phyloP scores from a whole-genome alignment of 2,888 invertebrate genomes.

The Spilosoma lubricipeda region DNA sequence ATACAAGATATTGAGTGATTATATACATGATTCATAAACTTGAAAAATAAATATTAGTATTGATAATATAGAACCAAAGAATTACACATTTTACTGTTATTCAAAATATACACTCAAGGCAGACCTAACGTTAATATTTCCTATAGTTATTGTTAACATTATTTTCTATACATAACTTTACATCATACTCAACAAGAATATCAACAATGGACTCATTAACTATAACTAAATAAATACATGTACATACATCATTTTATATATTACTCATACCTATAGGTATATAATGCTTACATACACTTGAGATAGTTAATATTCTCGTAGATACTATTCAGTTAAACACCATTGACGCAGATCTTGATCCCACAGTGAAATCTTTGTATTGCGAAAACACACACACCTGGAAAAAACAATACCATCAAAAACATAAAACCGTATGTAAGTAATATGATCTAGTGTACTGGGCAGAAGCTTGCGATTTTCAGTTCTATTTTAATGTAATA shows the following conservation, averaged over 20 bases:
- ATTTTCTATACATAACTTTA: constrained; percentile 72
- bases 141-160: constrained; percentile 56
- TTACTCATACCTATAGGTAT: constrained; percentile 47
- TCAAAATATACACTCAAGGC: constrained; percentile 51
- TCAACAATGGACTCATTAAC: constrained; percentile 84
- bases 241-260: constrained; percentile 51
- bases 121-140: constrained; percentile 51
- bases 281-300: constrained; percentile 49
- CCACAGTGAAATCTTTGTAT: constrained; percentile 96
- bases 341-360: constrained; percentile 91
- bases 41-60: constrained; percentile 34
- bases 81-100: constrained; percentile 37
- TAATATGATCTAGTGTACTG: too few relatives aligned
- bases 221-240: constrained; percentile 78
- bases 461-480: too few relatives aligned
- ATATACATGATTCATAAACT: constrained; percentile 20
- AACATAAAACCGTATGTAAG: not conserved
- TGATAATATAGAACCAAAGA: constrained; percentile 45
- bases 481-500: too few relatives aligned
- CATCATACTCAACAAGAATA: constrained; percentile 86
- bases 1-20: not conserved
- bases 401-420: constrained; percentile 66
- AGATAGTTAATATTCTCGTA: constrained; percentile 55
- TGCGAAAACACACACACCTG: constrained; percentile 97
- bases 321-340: constrained; percentile 83